Evolutionary conservation across 2,797 vertebrate species (phyloP).

Genomic region (Leucoraja ocellata): DNA sequence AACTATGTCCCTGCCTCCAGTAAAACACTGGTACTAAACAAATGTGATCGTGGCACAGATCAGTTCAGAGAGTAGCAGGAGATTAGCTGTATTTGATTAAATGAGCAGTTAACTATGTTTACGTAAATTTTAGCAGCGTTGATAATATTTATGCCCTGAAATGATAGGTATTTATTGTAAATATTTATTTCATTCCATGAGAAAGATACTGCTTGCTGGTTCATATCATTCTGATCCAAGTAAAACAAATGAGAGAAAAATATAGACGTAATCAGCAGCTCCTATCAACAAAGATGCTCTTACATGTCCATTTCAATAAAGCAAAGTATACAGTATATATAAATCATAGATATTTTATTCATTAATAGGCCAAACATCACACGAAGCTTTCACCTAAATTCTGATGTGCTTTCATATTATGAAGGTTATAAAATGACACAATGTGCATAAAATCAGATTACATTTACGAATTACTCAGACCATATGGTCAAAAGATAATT

Average conservation of each 20-base stretch:
- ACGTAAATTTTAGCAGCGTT: not conserved
- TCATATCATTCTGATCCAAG: conserved; percentile 24
- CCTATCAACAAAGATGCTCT: not conserved
- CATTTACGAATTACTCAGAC: not conserved
- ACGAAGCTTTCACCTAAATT: not conserved
- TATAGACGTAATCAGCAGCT: conserved; percentile 1
- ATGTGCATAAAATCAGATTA: not conserved
- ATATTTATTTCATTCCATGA: not conserved
- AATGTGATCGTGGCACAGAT: not conserved
- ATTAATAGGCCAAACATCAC: not conserved
- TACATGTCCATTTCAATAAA: not conserved
- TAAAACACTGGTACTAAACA: not conserved
- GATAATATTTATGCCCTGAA: not conserved
- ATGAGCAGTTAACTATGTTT: not conserved
- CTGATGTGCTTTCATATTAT: not conserved
- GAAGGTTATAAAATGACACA: not conserved
- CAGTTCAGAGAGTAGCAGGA: not conserved
- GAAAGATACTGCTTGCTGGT: not conserved
- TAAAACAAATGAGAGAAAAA: conserved; percentile 1
- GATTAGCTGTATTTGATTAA: not conserved
- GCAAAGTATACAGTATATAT: not conserved
- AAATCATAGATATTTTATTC: not conserved
- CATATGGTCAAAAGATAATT: too few species aligned
- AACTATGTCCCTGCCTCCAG: not conserved
- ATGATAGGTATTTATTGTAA: not conserved